Conservation (phyloP, 2,888 invertebrate species). For the Scaptomyza cyrtandrae region DNA sequence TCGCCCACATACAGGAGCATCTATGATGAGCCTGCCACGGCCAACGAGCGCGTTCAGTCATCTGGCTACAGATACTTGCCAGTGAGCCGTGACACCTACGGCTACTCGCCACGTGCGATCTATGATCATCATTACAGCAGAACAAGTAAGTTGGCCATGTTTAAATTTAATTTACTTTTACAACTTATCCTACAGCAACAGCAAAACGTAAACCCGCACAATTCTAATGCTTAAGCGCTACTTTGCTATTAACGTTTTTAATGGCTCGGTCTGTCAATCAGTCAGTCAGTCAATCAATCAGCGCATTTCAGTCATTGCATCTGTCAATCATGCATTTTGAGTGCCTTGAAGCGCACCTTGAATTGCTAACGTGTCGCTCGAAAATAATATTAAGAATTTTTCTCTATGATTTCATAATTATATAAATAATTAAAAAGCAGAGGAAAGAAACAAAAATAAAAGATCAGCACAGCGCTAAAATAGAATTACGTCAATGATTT, state of each 20-base stretch:
- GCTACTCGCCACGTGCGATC: constrained; percentile 94
- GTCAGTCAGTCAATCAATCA: constrained; percentile 27
- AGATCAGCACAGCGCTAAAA: constrained; percentile 38
- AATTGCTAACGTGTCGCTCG: constrained; percentile 25
- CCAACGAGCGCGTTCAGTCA: constrained; percentile 93
- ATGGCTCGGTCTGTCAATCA: constrained; percentile 20
- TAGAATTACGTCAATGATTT: constrained; percentile 72
- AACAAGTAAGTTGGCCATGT: constrained; percentile 89
- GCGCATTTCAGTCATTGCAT: constrained; percentile 42
- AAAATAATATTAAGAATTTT: constrained; percentile 35
- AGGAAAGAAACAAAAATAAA: background rate
- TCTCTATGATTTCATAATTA: constrained; percentile 77
- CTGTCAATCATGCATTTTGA: constrained; percentile 34
- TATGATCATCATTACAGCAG: constrained; percentile 94
- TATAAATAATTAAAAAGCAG: constrained; percentile 63
- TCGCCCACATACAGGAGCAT: constrained; percentile 93
- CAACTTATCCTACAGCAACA: constrained; percentile 52
- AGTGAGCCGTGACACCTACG: constrained; percentile 95
- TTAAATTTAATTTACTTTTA: background rate
- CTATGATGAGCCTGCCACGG: constrained; percentile 92
- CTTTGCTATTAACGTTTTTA: constrained; percentile 22
- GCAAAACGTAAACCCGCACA: constrained; percentile 51
- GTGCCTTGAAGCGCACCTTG: constrained; percentile 54
- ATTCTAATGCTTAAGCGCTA: constrained; percentile 31
- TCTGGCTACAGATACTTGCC: constrained; percentile 96